Conservation (phyloP, 1,140 invertebrate genomes). For the Mesaphorura yosii region DNA sequence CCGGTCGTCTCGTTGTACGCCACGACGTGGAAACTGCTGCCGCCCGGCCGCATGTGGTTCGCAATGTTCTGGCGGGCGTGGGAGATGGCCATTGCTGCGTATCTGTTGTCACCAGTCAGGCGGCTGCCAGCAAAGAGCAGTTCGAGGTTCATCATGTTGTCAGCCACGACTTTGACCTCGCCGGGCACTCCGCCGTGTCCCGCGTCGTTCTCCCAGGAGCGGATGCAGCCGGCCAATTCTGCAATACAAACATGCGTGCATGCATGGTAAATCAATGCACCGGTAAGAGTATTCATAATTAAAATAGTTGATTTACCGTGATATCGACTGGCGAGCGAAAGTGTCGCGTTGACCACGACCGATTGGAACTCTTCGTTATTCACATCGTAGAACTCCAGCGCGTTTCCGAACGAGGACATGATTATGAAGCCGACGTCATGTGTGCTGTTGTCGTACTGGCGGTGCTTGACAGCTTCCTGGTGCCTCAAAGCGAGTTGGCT, state of each 20-base stretch:
- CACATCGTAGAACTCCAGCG: conserved; percentile 6
- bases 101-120: conserved; percentile 14
- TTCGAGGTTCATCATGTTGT: conserved; percentile 31
- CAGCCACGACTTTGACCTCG: conserved; percentile 26
- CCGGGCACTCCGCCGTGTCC: conserved; percentile 2
- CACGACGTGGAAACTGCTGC: conserved; percentile 18
- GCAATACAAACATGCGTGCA: no score
- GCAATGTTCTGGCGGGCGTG: conserved; percentile 21
- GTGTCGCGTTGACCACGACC: conserved; percentile 16
- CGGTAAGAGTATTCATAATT: no score
- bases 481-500: conserved; percentile 4
- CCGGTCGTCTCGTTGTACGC: conserved; percentile 21
- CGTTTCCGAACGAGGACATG: conserved; percentile 24
- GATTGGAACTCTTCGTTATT: background rate
- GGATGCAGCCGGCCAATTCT: background rate
- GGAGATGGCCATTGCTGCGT: conserved; percentile 11
- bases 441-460: conserved; percentile 20
- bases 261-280: no score
- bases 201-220: background rate
- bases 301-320: conserved; percentile 11
- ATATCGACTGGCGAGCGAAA: conserved; percentile 18
- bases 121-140: conserved; percentile 15
- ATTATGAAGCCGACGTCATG: conserved; percentile 29
- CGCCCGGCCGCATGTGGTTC: conserved; percentile 19
- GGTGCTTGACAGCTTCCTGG: conserved; percentile 10